Base-by-base conservation (phyloP, 2,888 invertebrate species). In the Perizoma flavofasciatum region DNA sequence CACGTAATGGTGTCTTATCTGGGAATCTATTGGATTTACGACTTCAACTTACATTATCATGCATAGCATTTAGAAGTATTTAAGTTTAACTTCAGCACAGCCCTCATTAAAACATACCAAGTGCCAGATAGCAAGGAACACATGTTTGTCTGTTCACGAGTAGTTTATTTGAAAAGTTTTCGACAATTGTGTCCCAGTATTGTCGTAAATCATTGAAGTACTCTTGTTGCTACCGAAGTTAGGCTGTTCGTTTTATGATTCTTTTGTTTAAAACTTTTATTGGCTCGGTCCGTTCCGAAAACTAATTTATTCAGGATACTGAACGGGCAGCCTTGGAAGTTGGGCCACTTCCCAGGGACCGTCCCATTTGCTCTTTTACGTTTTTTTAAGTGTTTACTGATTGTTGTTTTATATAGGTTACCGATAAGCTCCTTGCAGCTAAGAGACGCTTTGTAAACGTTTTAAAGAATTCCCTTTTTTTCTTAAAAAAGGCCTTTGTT, bases 201-300 rank as follows among this genome's bases (percentile, higher is more conserved):
- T 64, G 71, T 82, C 84, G 86, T 92, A 90, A 92, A 90, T 91
- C 89, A 90, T 85, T 81, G 79, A 76, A 80, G 83, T 79, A 82
- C 82, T 85, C 80, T 82, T 88, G 87, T 87, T 88, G 85, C 89
- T 86, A 83, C 88, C 82, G 80, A 86, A 86, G 78, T 86, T 82
- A 70, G 81, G 72, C 79, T 82, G 82, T 86, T 85, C 83, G 78
- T 88, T 91, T 90, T 92, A 92, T 89, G 89, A 89, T 89, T 88
- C 90, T 90, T 90, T 91, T 92, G 91, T 91, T 90, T 89, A 85
- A 89, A 91, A 90, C 88, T 89, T 92, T 89, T 92, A 92, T 91
- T 92, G 88, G 86, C 77, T 79, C 78, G 82, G 77, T 81, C 81
- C 82, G 85, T 83, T 85, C 83, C 85, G 79, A 84, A 89, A 89